Conservation (phyloP, 2,888 invertebrate genomes). For the Sphaeridia pumilis region DNA sequence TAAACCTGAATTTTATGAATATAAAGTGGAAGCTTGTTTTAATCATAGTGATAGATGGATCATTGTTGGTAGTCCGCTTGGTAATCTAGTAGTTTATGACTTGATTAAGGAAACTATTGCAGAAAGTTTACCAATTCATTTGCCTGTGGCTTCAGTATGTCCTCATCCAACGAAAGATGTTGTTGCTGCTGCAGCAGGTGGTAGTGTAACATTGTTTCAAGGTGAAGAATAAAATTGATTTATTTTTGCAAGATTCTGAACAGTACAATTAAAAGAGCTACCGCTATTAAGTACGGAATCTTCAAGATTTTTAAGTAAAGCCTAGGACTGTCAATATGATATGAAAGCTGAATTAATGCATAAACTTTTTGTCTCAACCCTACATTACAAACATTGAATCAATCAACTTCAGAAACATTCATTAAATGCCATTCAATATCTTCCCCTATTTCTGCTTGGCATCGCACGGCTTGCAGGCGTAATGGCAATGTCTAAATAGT, state of each 20-base stretch:
- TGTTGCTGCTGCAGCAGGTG: constrained; percentile 61
- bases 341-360: too few relatives aligned
- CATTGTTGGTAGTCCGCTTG: constrained; percentile 79
- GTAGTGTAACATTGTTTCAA: constrained; percentile 45
- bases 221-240: not conserved
- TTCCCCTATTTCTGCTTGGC: constrained; percentile 10
- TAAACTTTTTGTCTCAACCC: too few relatives aligned
- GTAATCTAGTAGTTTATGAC: constrained; percentile 79
- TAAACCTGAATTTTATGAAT: constrained; percentile 25
- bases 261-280: too few relatives aligned
- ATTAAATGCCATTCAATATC: too few relatives aligned
- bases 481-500: constrained; percentile 94
- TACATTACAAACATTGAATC: not conserved
- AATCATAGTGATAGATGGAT: constrained; percentile 73
- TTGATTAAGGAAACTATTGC: constrained; percentile 59
- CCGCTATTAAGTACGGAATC: too few relatives aligned
- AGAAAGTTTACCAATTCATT: constrained; percentile 40
- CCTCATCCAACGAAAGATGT: constrained; percentile 65
- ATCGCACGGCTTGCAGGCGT: constrained; percentile 39
- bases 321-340: too few relatives aligned
- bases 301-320: too few relatives aligned
- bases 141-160: constrained; percentile 62
- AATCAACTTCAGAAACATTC: not conserved
- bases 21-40: constrained; percentile 32
- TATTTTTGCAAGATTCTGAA: not conserved